phyloP scores from a whole-genome alignment of 2,888 invertebrate species.

The Chaitophorus viminalis region DNA sequence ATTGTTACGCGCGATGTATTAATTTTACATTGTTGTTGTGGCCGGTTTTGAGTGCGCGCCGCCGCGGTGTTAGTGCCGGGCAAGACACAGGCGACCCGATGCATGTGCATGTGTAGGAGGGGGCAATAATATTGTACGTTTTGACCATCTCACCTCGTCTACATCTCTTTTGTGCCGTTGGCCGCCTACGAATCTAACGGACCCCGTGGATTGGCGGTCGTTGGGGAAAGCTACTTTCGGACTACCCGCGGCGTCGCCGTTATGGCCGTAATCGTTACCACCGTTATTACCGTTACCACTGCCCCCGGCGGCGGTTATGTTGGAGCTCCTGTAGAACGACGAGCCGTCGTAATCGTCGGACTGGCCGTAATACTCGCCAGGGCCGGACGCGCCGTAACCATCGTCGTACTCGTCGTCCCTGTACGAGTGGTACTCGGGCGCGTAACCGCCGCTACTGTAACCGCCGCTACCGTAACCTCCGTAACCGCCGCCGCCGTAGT shows the following conservation, averaged over 20 bases:
- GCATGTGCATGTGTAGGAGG: too few species aligned
- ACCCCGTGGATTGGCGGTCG: conserved; percentile 69
- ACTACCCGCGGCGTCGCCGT: conserved; percentile 55
- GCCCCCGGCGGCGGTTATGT: conserved; percentile 35
- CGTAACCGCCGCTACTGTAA: conserved; percentile 62
- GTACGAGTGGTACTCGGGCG: conserved; percentile 64
- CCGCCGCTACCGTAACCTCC: conserved; percentile 45
- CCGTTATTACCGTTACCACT: conserved; percentile 33
- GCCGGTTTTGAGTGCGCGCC: conserved; percentile 1
- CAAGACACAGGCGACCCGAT: conserved; percentile 7
- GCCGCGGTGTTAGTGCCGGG: conserved; percentile 30
- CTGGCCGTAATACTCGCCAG: conserved; percentile 50
- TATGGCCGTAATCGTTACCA: neutral
- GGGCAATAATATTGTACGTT: neutral
- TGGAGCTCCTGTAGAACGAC: conserved; percentile 63
- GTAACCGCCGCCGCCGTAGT: conserved; percentile 63
- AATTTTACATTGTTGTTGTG: neutral
- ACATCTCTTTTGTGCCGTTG: conserved; percentile 56
- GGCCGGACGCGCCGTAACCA: conserved; percentile 28
- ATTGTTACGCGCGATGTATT: neutral
- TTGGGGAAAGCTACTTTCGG: conserved; percentile 71
- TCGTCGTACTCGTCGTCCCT: conserved; percentile 60
- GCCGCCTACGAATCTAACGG: conserved; percentile 53
- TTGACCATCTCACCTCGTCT: conserved; percentile 53
- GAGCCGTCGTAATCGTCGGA: conserved; percentile 58